These are phyloP conservation scores for Philaethria dido DNA, from an alignment of 2,888 invertebrate genomes.

Conservation along the genomic window DNA sequence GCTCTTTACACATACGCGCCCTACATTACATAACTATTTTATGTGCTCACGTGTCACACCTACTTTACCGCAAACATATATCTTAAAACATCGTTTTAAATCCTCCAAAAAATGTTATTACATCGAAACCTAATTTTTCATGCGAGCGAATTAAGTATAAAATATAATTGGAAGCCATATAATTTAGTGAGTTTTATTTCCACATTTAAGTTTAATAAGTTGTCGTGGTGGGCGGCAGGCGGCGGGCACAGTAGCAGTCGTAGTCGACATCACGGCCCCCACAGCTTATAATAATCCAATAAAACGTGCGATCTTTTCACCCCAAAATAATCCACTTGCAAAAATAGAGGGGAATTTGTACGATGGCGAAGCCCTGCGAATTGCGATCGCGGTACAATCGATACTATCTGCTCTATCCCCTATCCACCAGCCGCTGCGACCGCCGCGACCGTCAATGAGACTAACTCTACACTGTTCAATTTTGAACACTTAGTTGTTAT, in stretches of 20 bases:
- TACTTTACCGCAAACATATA: neutral
- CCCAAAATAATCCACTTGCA: constrained; percentile 38
- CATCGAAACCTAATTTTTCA: neutral
- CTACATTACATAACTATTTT: neutral
- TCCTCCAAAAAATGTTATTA: neutral
- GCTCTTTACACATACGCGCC: neutral
- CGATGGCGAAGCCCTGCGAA: constrained; percentile 36
- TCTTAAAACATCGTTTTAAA: neutral
- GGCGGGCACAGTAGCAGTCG: neutral
- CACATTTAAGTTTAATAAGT: neutral
- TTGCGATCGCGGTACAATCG: constrained; percentile 30
- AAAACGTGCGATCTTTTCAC: constrained; percentile 33
- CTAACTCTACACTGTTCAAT: neutral
- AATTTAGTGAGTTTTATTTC: neutral
- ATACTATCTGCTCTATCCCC: constrained; percentile 23
- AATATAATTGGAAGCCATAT: neutral
- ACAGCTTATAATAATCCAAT: constrained; percentile 40
- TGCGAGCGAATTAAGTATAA: neutral
- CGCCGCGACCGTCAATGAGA: neutral
- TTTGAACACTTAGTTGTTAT: neutral
- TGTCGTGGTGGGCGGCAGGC: neutral
- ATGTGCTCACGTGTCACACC: neutral
- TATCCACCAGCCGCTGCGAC: neutral
- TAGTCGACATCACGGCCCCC: constrained; percentile 1
- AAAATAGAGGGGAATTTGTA: constrained; percentile 32